phyloP scores from a whole-genome alignment of 1,140 invertebrate genomes.

The Zaprionus ornatus region DNA sequence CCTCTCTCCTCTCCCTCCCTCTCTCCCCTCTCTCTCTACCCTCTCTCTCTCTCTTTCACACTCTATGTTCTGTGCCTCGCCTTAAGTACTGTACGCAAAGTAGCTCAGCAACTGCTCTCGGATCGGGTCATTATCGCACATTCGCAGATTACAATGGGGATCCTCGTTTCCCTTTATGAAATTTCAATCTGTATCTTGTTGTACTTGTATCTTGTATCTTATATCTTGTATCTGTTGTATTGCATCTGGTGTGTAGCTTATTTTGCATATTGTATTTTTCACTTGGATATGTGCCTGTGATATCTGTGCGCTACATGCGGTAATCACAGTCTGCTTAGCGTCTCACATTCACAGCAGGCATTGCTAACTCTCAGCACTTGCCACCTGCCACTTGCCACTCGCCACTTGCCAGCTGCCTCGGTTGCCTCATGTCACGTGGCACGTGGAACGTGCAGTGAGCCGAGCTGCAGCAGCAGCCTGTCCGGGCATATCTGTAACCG shows the following conservation, averaged over 20 bases:
- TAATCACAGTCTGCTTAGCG: not conserved
- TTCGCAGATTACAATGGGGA: not conserved
- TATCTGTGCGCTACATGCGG: not conserved
- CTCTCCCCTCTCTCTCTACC: not conserved
- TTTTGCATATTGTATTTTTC: slow-evolving; percentile 1
- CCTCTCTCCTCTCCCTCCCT: not conserved
- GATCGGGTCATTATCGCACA: not conserved
- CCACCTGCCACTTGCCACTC: not conserved
- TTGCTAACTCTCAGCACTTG: not conserved
- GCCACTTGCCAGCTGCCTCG: not conserved
- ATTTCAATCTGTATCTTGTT: not conserved
- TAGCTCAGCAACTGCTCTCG: not conserved
- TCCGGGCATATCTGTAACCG: not conserved
- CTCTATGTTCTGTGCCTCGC: not conserved
- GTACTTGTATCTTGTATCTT: not conserved
- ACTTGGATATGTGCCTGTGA: not conserved
- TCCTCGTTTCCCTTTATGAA: not conserved
- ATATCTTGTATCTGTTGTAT: not conserved
- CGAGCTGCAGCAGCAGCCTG: not conserved
- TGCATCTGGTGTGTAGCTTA: not conserved
- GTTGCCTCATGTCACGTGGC: not conserved
- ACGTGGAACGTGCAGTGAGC: not conserved
- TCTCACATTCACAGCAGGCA: not conserved
- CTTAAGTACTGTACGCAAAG: not conserved
- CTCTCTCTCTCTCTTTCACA: not conserved